Conservation (phyloP, 2,797 vertebrate species). For the Scarus forsteni region DNA sequence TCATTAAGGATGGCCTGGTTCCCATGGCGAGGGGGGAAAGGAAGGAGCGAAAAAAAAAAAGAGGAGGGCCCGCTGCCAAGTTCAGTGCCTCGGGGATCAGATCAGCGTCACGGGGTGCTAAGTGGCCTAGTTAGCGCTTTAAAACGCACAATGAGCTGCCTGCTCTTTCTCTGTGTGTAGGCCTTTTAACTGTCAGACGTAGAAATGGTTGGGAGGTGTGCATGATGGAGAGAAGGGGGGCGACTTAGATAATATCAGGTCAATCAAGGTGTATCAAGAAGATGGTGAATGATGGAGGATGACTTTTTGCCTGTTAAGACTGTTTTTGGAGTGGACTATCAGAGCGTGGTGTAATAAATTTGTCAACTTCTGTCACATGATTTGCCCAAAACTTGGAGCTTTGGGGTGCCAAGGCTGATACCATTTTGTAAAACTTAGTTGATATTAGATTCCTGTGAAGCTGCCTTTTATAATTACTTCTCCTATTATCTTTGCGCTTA, state of each 20-base stretch:
- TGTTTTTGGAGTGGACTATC: background rate
- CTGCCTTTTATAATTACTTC: no score
- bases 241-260: slow-evolving; percentile 28
- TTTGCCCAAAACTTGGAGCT: no score
- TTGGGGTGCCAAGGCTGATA: no score
- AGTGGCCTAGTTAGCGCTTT: slow-evolving; percentile 86
- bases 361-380: no score
- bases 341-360: no score
- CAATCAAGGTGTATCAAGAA: slow-evolving; percentile 54
- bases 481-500: no score
- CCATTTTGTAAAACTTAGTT: no score
- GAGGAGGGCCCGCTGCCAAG: slow-evolving; percentile 81
- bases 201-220: slow-evolving; percentile 60
- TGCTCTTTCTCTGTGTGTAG: slow-evolving; percentile 76
- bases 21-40: slow-evolving; percentile 80
- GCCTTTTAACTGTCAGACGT: slow-evolving; percentile 81
- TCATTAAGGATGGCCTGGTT: slow-evolving; percentile 85
- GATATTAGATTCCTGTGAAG: no score
- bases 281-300: slow-evolving; percentile 18
- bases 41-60: slow-evolving; percentile 70
- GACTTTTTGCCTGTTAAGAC: slow-evolving; percentile 8
- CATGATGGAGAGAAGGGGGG: slow-evolving; percentile 10
- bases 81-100: slow-evolving; percentile 82
- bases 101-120: slow-evolving; percentile 83
- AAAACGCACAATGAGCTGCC: slow-evolving; percentile 82